Evolutionary conservation across 2,113 vertebrate species (phyloP).

Genomic region (Aegypius monachus): DNA sequence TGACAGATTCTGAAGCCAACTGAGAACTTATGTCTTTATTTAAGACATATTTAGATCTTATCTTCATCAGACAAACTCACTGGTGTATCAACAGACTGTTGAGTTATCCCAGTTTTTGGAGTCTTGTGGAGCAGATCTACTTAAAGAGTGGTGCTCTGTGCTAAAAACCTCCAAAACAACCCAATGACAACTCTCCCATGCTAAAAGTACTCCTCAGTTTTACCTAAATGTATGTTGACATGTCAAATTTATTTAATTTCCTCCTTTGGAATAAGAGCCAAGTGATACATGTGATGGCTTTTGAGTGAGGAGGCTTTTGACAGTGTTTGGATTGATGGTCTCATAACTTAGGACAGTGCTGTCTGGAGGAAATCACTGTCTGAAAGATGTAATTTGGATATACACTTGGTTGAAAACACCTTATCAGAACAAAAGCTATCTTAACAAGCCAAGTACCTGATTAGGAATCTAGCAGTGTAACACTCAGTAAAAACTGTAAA

Average conservation of each 20-base stretch:
- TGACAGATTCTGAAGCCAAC: not conserved
- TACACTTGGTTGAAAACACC: not conserved
- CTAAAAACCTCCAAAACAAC: not conserved
- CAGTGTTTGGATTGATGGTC: slow-evolving; percentile 1
- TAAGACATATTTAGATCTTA: not conserved
- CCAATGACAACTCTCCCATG: not conserved
- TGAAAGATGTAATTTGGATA: not conserved
- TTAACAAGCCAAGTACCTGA: not conserved
- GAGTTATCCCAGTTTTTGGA: not conserved
- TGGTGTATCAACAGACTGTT: not conserved
- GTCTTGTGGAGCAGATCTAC: not conserved
- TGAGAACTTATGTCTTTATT: not conserved
- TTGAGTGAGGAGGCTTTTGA: not conserved
- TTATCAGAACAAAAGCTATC: not conserved
- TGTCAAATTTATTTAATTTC: not conserved
- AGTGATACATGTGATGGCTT: not conserved
- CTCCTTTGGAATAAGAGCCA: not conserved
- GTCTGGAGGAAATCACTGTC: not conserved
- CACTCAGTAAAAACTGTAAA: not conserved
- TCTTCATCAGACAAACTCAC: not conserved
- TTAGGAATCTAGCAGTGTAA: not conserved
- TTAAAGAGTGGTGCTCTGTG: not conserved
- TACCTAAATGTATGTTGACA: not conserved
- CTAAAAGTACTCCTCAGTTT: not conserved
- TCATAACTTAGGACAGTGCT: not conserved